Evolutionary conservation across 2,888 invertebrate genomes (phyloP).

Genomic region (Hypercompe scribonia): DNA sequence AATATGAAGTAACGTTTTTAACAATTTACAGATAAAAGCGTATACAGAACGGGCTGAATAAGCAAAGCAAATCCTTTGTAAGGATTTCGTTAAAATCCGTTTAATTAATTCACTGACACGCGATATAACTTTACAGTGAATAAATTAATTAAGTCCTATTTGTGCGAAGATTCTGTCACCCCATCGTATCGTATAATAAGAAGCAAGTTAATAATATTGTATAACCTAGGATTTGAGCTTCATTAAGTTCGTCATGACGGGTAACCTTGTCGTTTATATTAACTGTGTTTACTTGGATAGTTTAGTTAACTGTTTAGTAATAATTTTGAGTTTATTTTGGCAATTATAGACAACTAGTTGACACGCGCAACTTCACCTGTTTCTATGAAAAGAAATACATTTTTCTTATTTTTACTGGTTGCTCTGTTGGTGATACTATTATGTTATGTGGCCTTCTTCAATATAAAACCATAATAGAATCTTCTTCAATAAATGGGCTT

Average conservation of each 20-base stretch:
- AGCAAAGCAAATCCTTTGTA: constrained; percentile 54
- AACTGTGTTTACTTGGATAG: constrained; percentile 36
- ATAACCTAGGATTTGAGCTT: constrained; percentile 46
- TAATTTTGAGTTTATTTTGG: not conserved
- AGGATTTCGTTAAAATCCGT: constrained; percentile 67
- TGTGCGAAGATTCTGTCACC: constrained; percentile 62
- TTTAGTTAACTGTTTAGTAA: constrained; percentile 20
- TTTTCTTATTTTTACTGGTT: not conserved
- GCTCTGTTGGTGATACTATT: not conserved
- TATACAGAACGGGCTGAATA: constrained; percentile 44
- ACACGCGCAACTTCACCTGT: not conserved
- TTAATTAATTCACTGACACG: constrained; percentile 79
- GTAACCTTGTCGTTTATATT: constrained; percentile 25
- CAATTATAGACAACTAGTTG: too few relatives aligned
- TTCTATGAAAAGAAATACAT: not conserved
- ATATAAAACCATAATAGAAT: too few relatives aligned
- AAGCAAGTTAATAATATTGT: constrained; percentile 49
- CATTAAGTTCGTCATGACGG: constrained; percentile 26
- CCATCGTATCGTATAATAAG: constrained; percentile 60
- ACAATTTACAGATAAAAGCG: constrained; percentile 45
- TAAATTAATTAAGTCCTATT: constrained; percentile 79
- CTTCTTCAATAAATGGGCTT: too few relatives aligned
- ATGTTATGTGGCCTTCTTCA: not conserved
- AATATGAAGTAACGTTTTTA: constrained; percentile 36
- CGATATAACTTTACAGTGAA: constrained; percentile 74